Conservation (phyloP, 1,140 invertebrate genomes). For the Gonioctena quinquepunctata region DNA sequence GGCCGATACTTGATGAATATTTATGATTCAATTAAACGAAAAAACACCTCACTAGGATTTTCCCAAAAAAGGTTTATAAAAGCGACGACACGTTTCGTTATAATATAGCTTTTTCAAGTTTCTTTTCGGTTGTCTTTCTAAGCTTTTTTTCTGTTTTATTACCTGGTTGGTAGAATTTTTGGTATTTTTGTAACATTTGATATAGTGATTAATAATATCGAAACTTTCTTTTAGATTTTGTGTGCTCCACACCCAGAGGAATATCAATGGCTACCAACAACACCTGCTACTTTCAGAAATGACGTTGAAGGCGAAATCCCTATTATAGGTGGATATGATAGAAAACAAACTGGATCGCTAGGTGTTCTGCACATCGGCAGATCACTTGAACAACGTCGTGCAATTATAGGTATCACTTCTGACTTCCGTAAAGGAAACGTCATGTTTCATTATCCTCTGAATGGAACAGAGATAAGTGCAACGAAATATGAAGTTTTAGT, state of each 20-base stretch:
- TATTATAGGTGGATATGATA: neutral
- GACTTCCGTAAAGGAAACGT: neutral
- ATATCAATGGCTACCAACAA: neutral
- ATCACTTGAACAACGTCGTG: neutral
- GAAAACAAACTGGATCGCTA: neutral
- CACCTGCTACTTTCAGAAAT: neutral
- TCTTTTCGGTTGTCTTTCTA: too few relatives aligned
- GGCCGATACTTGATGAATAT: too few relatives aligned
- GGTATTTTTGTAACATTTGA: too few relatives aligned
- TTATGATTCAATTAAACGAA: too few relatives aligned
- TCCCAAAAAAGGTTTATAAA: too few relatives aligned
- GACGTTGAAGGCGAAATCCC: neutral
- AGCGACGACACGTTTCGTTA: too few relatives aligned
- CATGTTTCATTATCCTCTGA: neutral
- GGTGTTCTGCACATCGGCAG: neutral
- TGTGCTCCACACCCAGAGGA: neutral
- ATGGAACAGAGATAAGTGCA: neutral
- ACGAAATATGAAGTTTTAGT: neutral
- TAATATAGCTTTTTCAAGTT: too few relatives aligned
- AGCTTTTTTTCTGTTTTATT: too few relatives aligned
- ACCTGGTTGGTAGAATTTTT: too few relatives aligned
- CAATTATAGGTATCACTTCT: neutral
- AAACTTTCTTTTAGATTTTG: too few relatives aligned
- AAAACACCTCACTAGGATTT: too few relatives aligned
- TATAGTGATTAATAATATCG: too few relatives aligned